Conservation (phyloP, 2,797 vertebrate genomes). For the Aldrovandia affinis region DNA sequence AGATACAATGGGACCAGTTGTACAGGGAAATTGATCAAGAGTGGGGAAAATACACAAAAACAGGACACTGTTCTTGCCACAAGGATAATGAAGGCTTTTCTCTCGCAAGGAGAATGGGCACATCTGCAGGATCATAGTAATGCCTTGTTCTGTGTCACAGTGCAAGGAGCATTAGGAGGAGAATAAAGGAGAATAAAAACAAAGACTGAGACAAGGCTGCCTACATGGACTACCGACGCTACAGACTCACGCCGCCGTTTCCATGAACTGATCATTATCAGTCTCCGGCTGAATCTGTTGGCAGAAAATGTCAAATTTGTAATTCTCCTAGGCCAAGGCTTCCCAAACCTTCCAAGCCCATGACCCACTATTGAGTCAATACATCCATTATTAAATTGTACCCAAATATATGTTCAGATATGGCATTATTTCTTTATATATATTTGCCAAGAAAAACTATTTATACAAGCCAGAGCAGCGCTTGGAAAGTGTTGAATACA, state of each 20-base stretch:
- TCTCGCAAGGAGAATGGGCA: slow-evolving; percentile 50
- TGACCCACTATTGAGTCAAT: not conserved
- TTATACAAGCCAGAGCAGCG: not conserved
- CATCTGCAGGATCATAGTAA: slow-evolving; percentile 65
- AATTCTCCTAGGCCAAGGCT: not conserved
- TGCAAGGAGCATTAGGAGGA: slow-evolving; percentile 31
- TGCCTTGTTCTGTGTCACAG: slow-evolving; percentile 35
- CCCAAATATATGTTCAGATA: not conserved
- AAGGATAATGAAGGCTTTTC: slow-evolving; percentile 63
- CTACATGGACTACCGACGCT: slow-evolving; percentile 5
- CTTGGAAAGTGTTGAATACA: not conserved
- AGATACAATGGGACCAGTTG: slow-evolving; percentile 68
- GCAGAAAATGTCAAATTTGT: not conserved
- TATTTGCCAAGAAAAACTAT: not conserved
- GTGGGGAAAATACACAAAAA: slow-evolving; percentile 39
- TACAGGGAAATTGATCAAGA: slow-evolving; percentile 35
- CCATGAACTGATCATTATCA: not conserved
- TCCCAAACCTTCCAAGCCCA: not conserved
- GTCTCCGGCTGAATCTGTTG: not conserved
- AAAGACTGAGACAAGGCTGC: slow-evolving; percentile 54
- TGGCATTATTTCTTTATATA: not conserved
- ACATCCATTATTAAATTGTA: not conserved
- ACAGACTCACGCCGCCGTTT: not conserved
- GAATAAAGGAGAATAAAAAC: slow-evolving; percentile 40
- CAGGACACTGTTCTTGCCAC: slow-evolving; percentile 63